phyloP scores from a whole-genome alignment of 2,888 invertebrate genomes.

The Conchocele bisecta region DNA sequence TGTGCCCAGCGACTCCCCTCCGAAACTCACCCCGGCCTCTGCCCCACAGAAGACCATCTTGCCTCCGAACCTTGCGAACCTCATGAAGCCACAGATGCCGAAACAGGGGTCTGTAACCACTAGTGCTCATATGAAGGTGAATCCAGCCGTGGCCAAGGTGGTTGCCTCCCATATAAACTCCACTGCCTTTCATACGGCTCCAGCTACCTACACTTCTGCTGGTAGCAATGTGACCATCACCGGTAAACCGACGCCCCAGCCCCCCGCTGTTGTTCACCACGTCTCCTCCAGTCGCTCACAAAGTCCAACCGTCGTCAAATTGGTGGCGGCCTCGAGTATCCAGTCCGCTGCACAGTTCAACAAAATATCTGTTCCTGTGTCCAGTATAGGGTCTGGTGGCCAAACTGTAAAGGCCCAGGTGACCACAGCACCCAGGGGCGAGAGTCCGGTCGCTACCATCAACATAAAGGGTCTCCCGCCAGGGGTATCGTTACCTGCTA shows the following conservation, averaged over 20 bases:
- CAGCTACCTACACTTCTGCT: neutral
- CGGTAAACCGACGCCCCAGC: neutral
- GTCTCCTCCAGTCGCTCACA: conserved; percentile 32
- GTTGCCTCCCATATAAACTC: conserved; percentile 49
- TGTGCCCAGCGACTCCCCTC: conserved; percentile 14
- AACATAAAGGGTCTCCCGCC: conserved; percentile 58
- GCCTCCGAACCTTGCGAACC: conserved; percentile 39
- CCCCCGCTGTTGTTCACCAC: conserved; percentile 8
- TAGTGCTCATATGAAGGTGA: conserved; percentile 42
- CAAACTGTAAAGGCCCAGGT: neutral
- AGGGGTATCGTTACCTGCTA: conserved; percentile 52
- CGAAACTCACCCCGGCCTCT: conserved; percentile 12
- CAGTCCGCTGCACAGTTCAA: conserved; percentile 23
- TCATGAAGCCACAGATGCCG: conserved; percentile 57
- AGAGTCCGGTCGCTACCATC: conserved; percentile 54
- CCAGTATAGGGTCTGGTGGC: neutral
- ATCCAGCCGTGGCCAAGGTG: conserved; percentile 52
- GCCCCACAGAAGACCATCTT: too few species aligned
- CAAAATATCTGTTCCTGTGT: neutral
- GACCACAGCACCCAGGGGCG: conserved; percentile 1
- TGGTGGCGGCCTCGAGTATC: conserved; percentile 45
- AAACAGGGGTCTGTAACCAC: conserved; percentile 32
- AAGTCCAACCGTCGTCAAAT: conserved; percentile 55
- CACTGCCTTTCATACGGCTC: conserved; percentile 19
- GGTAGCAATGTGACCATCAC: neutral